phyloP scores from a whole-genome alignment of 2,113 vertebrate genomes.

The Scytalopus superciliaris region DNA sequence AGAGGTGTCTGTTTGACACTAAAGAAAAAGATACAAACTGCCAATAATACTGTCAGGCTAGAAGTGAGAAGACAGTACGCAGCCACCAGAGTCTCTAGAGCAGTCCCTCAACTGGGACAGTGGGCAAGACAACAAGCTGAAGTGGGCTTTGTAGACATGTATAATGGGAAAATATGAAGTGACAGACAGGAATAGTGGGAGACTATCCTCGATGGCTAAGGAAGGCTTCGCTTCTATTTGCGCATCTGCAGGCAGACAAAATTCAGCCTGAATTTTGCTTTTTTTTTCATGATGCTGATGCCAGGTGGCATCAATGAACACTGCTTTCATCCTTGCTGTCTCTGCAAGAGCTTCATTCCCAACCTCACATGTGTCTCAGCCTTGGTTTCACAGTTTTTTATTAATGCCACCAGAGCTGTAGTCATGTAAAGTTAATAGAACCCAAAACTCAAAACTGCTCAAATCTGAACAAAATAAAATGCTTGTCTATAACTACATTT shows the following conservation, averaged over 20 bases:
- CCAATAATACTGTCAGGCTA: not conserved
- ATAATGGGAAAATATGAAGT: not conserved
- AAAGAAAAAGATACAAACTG: not conserved
- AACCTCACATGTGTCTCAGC: not conserved
- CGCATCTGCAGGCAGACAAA: not conserved
- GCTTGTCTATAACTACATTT: not conserved
- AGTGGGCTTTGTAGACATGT: not conserved
- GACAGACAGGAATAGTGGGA: not conserved
- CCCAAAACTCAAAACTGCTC: not conserved
- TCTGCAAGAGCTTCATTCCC: not conserved
- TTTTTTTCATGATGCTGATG: not conserved
- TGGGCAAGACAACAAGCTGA: fast-evolving
- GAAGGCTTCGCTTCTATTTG: not conserved
- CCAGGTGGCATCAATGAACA: not conserved
- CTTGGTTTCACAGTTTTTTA: not conserved
- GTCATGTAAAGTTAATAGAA: not conserved
- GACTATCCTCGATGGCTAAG: not conserved
- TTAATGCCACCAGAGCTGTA: not conserved
- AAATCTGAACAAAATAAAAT: not conserved
- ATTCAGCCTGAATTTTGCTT: not conserved
- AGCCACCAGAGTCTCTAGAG: not conserved
- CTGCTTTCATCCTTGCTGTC: not conserved
- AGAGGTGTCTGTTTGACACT: not conserved
- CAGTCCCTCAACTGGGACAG: not conserved
- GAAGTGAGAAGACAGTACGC: not conserved